These are phyloP conservation scores for Cephus runcator DNA, from an alignment of 2,888 invertebrate species.

Conservation along the genomic window DNA sequence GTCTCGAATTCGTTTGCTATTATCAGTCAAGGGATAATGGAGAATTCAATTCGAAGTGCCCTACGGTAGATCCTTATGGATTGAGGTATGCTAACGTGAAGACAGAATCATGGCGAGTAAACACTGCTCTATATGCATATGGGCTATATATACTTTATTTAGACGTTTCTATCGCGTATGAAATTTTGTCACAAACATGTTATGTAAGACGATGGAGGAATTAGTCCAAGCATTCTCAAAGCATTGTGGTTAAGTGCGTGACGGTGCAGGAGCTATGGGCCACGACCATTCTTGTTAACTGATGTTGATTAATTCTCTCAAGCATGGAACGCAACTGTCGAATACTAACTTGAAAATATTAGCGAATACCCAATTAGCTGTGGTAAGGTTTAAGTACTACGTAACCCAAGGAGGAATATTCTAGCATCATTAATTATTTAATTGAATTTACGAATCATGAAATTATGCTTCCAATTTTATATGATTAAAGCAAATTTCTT, in stretches of 20 bases:
- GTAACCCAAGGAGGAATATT: background rate
- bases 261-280: slow-evolving; percentile 49
- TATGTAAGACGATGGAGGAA: background rate
- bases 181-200: background rate
- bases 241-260: slow-evolving; percentile 51
- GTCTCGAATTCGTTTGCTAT: background rate
- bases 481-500: no score
- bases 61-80: background rate
- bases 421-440: no score
- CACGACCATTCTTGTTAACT: slow-evolving; percentile 49
- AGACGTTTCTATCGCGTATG: background rate
- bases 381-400: background rate
- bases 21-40: background rate
- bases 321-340: background rate
- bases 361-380: background rate
- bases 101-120: background rate
- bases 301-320: slow-evolving; percentile 24
- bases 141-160: background rate
- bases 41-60: background rate
- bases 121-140: background rate
- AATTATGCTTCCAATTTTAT: no score
- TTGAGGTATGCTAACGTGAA: background rate
- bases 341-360: background rate
- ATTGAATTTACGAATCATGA: no score
- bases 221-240: slow-evolving; percentile 4